Conservation (phyloP, 2,113 vertebrate species). For the Numenius arquata region DNA sequence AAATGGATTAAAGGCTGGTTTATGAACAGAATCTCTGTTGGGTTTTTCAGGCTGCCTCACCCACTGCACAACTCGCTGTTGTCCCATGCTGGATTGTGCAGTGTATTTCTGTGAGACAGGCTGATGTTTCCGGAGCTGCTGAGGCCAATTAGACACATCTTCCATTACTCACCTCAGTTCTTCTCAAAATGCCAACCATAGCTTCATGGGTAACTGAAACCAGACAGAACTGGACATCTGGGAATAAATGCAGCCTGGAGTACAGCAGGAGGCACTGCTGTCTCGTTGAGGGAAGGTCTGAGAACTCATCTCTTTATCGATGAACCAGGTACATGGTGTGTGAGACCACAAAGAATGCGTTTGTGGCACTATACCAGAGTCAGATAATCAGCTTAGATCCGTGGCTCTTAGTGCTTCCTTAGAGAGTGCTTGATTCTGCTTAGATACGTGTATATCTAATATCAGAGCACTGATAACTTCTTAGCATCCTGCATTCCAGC, state of each 20-base stretch:
- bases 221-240: background rate
- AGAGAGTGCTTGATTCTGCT: background rate
- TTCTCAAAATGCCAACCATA: background rate
- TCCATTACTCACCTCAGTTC: background rate
- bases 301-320: background rate
- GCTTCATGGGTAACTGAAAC: background rate
- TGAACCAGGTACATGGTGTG: background rate
- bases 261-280: constrained; percentile 55
- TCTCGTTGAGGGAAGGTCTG: background rate
- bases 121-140: background rate
- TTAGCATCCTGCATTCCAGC: background rate
- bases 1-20: background rate
- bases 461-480: background rate
- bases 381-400: background rate
- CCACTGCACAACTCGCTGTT: background rate
- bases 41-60: background rate
- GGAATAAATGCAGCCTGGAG: background rate
- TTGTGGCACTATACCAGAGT: background rate
- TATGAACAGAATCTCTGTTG: background rate
- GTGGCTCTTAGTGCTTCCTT: background rate
- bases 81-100: background rate
- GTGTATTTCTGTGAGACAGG: background rate
- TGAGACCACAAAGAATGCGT: background rate
- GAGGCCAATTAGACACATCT: background rate
- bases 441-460: background rate